Conservation (phyloP, 2,113 vertebrate species). For the Sebastes schlegelii region DNA sequence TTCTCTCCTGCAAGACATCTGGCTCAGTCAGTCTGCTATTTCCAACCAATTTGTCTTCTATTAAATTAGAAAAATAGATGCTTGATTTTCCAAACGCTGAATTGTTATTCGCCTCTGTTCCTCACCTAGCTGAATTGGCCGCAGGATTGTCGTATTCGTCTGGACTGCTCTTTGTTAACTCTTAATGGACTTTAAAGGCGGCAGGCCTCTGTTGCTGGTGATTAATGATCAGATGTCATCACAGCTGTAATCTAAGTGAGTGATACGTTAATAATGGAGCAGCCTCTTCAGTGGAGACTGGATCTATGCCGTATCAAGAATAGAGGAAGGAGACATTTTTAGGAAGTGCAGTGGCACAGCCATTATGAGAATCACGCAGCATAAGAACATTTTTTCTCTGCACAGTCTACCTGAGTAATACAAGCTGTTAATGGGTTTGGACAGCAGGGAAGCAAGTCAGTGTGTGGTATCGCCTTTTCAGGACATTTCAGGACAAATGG, state of each 20-base stretch:
- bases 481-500: constrained; percentile 54
- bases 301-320: constrained; percentile 60
- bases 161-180: constrained; percentile 70
- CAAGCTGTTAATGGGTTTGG: constrained; percentile 52
- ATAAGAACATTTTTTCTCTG: constrained; percentile 54
- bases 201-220: constrained; percentile 67
- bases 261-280: constrained; percentile 83
- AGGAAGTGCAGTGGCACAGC: constrained; percentile 57
- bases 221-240: constrained; percentile 76
- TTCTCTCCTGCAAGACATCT: neutral
- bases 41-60: constrained; percentile 49
- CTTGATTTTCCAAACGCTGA: constrained; percentile 38
- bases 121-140: constrained; percentile 44
- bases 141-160: constrained; percentile 48
- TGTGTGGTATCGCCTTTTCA: constrained; percentile 38
- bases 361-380: constrained; percentile 67
- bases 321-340: constrained; percentile 68
- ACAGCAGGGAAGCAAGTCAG: constrained; percentile 25
- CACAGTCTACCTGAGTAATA: constrained; percentile 41
- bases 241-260: constrained; percentile 77
- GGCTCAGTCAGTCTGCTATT: constrained; percentile 19
- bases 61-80: constrained; percentile 62
- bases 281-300: constrained; percentile 46
- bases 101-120: constrained; percentile 65
- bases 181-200: constrained; percentile 67